These are phyloP conservation scores for Mergus octosetaceus DNA, from an alignment of 2,797 vertebrate species.

Conservation along the genomic window DNA sequence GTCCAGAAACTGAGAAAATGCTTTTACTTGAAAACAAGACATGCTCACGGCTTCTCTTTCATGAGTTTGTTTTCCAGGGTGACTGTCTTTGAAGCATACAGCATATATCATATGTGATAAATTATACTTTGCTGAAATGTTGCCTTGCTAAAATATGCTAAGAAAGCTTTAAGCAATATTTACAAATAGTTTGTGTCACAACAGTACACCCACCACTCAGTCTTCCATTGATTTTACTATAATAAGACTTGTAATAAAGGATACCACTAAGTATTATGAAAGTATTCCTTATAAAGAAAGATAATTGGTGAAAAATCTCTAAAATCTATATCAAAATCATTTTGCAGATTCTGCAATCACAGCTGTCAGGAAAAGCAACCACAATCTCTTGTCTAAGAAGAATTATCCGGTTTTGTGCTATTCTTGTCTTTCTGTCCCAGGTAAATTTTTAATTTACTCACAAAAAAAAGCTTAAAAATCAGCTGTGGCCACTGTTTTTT, in stretches of 20 bases:
- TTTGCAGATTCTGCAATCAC: conserved; percentile 48
- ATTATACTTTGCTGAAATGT: conserved; percentile 76
- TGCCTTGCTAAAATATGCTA: conserved; percentile 75
- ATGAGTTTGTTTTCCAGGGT: conserved; percentile 18
- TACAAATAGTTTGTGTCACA: conserved; percentile 82
- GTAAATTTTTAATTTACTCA: conserved; percentile 41
- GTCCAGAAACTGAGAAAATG: not conserved
- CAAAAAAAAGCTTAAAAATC: not conserved
- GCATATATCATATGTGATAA: conserved; percentile 73
- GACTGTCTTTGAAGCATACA: conserved; percentile 59
- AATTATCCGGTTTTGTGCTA: conserved; percentile 2
- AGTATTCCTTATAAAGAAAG: conserved; percentile 53
- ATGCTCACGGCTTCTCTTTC: not conserved
- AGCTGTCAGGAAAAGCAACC: conserved; percentile 58
- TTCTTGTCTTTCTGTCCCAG: conserved; percentile 11
- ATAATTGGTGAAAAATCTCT: conserved; percentile 60
- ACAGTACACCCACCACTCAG: conserved; percentile 77
- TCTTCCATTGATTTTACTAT: conserved; percentile 61
- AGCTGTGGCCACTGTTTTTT: not conserved
- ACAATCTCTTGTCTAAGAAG: conserved; percentile 12
- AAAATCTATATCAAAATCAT: conserved; percentile 65
- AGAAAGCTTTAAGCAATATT: conserved; percentile 79
- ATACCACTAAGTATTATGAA: conserved; percentile 62
- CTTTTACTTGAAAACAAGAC: not conserved
- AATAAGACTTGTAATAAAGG: conserved; percentile 71